phyloP scores from a whole-genome alignment of 2,113 vertebrate species.

The Lagopus leucura region DNA sequence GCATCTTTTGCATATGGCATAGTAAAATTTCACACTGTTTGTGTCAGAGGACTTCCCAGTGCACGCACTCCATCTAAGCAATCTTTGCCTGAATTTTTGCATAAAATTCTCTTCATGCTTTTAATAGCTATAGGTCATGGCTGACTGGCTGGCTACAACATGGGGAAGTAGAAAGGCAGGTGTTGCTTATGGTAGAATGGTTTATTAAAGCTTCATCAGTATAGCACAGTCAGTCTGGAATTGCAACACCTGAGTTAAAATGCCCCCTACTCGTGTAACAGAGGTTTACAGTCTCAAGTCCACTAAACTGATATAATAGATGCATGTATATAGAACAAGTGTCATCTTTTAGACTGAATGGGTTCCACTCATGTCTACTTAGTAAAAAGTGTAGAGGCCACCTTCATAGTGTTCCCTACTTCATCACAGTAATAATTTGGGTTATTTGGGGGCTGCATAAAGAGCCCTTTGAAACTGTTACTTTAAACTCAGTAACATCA shows the following conservation, averaged over 20 bases:
- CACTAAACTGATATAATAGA: neutral
- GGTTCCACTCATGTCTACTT: neutral
- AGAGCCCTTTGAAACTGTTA: neutral
- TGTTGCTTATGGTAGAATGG: neutral
- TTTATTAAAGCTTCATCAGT: constrained; percentile 1
- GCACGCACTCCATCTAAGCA: neutral
- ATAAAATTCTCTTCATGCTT: neutral
- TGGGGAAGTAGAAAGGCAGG: neutral
- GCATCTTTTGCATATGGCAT: neutral
- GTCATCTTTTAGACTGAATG: accelerated
- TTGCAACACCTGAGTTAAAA: neutral
- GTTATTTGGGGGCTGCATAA: neutral
- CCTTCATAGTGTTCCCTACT: neutral
- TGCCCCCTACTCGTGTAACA: neutral
- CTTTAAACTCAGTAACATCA: neutral
- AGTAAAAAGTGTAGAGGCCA: neutral
- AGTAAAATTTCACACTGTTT: neutral
- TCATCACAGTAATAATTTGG: neutral
- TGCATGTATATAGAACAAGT: neutral
- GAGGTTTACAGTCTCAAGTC: neutral
- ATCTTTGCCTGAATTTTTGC: neutral
- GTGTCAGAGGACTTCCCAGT: neutral
- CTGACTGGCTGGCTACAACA: neutral
- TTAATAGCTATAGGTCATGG: neutral
- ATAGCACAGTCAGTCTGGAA: neutral